Evolutionary conservation across 2,888 invertebrate species (phyloP).

Genomic region (Microctonus brassicae): DNA sequence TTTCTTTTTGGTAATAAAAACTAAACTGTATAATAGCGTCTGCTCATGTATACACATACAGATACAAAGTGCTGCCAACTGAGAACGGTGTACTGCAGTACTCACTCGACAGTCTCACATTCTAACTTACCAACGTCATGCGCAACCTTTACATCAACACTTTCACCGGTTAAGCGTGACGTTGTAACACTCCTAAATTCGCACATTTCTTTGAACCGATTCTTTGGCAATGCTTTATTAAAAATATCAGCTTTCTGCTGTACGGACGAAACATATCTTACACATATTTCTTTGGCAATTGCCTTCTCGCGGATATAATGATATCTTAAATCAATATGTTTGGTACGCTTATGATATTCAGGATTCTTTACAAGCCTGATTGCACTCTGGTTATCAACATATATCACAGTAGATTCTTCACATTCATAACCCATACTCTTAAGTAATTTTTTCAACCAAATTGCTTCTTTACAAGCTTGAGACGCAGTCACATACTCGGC

Average conservation of each 20-base stretch:
- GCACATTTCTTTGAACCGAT: slow-evolving; percentile 26
- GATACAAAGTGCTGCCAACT: too few species aligned
- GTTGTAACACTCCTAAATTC: background rate
- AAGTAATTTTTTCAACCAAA: background rate
- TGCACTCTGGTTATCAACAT: slow-evolving; percentile 47
- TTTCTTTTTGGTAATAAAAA: too few species aligned
- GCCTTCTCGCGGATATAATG: slow-evolving; percentile 33
- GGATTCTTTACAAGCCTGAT: slow-evolving; percentile 36
- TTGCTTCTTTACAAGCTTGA: background rate
- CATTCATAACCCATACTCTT: slow-evolving; percentile 34
- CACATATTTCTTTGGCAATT: background rate
- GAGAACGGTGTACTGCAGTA: too few species aligned
- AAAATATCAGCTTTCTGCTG: slow-evolving; percentile 31
- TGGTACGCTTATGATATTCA: slow-evolving; percentile 40
- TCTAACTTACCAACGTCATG: too few species aligned
- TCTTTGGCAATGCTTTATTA: slow-evolving; percentile 25
- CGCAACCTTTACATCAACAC: slow-evolving; percentile 13
- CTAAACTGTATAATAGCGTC: too few species aligned
- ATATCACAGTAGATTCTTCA: slow-evolving; percentile 36
- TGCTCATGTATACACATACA: too few species aligned
- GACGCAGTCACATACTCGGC: background rate
- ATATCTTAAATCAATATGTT: slow-evolving; percentile 44
- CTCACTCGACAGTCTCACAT: too few species aligned
- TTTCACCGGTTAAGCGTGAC: slow-evolving; percentile 20
- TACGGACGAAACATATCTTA: slow-evolving; percentile 26